phyloP scores from a whole-genome alignment of 2,888 invertebrate genomes.

The Polia nebulosa region DNA sequence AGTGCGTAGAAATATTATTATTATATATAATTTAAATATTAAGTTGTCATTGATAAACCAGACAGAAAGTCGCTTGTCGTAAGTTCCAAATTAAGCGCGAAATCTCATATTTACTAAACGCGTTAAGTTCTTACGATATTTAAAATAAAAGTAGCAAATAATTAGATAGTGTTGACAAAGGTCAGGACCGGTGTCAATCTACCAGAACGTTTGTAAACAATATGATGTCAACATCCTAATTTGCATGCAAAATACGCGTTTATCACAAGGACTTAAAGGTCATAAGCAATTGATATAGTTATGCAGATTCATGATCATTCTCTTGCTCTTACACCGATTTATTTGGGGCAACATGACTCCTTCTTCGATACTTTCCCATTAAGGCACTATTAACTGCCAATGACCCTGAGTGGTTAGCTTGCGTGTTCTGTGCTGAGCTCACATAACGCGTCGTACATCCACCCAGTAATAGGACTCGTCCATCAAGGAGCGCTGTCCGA shows the following conservation, averaged over 20 bases:
- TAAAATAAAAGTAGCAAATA: slow-evolving; percentile 3
- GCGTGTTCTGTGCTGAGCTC: too few relatives aligned
- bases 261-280: background rate
- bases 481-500: too few relatives aligned
- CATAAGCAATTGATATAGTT: background rate
- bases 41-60: background rate
- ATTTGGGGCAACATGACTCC: too few relatives aligned
- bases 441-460: too few relatives aligned
- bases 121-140: slow-evolving; percentile 10
- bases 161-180: slow-evolving; percentile 15
- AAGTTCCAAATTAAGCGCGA: background rate
- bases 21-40: too few relatives aligned
- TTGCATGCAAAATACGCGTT: slow-evolving; percentile 8
- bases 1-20: too few relatives aligned
- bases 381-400: too few relatives aligned
- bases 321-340: background rate
- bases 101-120: background rate
- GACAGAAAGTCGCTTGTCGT: background rate
- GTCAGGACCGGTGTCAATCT: slow-evolving; percentile 28
- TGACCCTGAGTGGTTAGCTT: too few relatives aligned
- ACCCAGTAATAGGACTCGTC: too few relatives aligned
- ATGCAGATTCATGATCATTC: background rate
- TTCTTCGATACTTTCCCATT: too few relatives aligned
- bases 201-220: slow-evolving; percentile 23
- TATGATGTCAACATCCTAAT: slow-evolving; percentile 11